Base-by-base conservation (phyloP, 2,113 vertebrate genomes). In the Cacatua alba region DNA sequence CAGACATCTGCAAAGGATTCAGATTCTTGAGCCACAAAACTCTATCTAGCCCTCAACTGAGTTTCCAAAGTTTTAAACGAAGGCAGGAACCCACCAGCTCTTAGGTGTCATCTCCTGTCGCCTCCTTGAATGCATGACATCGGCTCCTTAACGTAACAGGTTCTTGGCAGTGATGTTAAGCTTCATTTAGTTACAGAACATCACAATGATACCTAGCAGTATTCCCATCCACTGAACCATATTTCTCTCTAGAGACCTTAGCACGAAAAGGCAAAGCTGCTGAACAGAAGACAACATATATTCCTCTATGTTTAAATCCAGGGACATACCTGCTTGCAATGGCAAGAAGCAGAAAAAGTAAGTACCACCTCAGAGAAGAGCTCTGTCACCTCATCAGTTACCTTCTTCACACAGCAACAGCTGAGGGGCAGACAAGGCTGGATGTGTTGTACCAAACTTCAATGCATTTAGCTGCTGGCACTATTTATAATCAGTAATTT, bases 401-500 rank as follows among this genome's bases (percentile, higher is more conserved):
- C 67, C 64, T 52, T 52, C 67, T 77, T 37, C 68, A 67, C 9
- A 67, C 80, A 92, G 78, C 62, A 77, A 63, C 13, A 44, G 43
- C 68, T 23, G 63, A 95, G 65, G 75, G 70, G n/a, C 71, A 70
- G 62, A 43, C 33, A 64, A 88, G 69, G 48, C 83, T 92, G 71
- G 60, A 70, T n/a, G 31, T 48, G 49, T 28, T 84, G 64, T n/a
- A 82, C 26, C 71, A 93, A 85, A 49, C 0, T 86, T 49, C 51
- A 74, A 4, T 16, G 64, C 8, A 5, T 81, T 80, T 86, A 64
- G 87, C 92, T 94, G 75, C 75, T 83, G 86, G 88, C 35, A 88
- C 37, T 68, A 83, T 93, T 95, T 94, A 59, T 92, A 91, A 97
- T 72, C 49, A 60, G 55, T 72, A 49, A 82, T 95, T 96, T 69